Conservation (phyloP, 2,113 vertebrate species). For the Neolamprologus devosi region DNA sequence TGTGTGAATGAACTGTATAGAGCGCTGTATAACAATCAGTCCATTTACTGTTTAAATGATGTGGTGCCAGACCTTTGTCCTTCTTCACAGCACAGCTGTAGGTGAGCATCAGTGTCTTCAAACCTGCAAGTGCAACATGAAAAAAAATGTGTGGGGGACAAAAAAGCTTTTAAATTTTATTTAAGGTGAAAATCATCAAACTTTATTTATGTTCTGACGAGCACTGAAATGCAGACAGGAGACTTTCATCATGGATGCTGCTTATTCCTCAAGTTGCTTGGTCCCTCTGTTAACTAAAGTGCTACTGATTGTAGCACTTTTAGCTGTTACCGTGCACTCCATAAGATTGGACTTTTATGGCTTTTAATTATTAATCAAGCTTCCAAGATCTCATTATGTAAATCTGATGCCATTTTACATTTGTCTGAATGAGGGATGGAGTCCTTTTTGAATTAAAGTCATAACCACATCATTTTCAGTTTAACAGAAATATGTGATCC, state of each 20-base stretch:
- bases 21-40: neutral
- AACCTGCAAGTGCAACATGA: neutral
- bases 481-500: neutral
- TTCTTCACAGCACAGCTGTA: neutral
- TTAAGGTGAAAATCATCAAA: neutral
- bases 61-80: neutral
- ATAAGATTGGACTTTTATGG: neutral
- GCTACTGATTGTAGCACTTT: neutral
- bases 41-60: neutral
- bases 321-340: neutral
- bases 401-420: neutral
- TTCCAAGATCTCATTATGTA: neutral
- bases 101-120: neutral
- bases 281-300: neutral
- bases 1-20: neutral
- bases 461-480: neutral
- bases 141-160: neutral
- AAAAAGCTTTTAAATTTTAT: neutral
- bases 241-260: neutral
- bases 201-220: neutral
- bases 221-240: neutral
- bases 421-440: neutral
- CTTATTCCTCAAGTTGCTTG: fast-evolving
- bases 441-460: neutral
- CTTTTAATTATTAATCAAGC: neutral